These are phyloP conservation scores for Latrodectus elegans DNA, from an alignment of 2,888 invertebrate genomes.

Conservation along the genomic window DNA sequence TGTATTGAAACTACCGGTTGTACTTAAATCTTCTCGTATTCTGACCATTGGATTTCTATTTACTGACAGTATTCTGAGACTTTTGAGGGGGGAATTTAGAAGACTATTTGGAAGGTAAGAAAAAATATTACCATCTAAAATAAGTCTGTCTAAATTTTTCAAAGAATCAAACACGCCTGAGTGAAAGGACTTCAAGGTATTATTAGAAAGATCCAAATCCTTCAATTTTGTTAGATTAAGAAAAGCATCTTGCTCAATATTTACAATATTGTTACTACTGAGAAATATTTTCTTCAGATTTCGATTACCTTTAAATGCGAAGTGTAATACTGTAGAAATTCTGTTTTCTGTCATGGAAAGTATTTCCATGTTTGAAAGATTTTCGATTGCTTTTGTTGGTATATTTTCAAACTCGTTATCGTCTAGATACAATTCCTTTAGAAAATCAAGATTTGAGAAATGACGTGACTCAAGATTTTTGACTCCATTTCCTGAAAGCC, in stretches of 20 bases:
- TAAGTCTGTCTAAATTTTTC: slow-evolving; percentile 68
- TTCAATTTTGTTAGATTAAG: slow-evolving; percentile 51
- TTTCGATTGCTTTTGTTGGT: slow-evolving; percentile 43
- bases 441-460: slow-evolving; percentile 48
- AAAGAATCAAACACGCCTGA: slow-evolving; percentile 54
- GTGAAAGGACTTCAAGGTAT: slow-evolving; percentile 55
- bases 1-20: slow-evolving; percentile 56
- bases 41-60: slow-evolving; percentile 71
- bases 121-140: slow-evolving; percentile 71
- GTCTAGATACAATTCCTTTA: slow-evolving; percentile 61
- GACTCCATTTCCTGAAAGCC: slow-evolving; percentile 48
- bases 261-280: slow-evolving; percentile 52
- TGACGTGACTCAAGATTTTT: slow-evolving; percentile 42
- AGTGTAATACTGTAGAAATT: slow-evolving; percentile 30
- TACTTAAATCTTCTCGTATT: slow-evolving; percentile 71
- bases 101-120: slow-evolving; percentile 72
- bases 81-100: slow-evolving; percentile 66
- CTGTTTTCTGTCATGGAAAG: slow-evolving; percentile 55
- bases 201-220: slow-evolving; percentile 62
- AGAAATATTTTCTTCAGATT: slow-evolving; percentile 54
- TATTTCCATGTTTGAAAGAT: slow-evolving; percentile 51
- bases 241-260: slow-evolving; percentile 67
- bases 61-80: slow-evolving; percentile 69
- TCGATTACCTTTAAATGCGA: slow-evolving; percentile 53
- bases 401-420: slow-evolving; percentile 57